These are phyloP conservation scores for Mesoclemmys tuberculata DNA, from an alignment of 2,113 vertebrate genomes.

Conservation along the genomic window DNA sequence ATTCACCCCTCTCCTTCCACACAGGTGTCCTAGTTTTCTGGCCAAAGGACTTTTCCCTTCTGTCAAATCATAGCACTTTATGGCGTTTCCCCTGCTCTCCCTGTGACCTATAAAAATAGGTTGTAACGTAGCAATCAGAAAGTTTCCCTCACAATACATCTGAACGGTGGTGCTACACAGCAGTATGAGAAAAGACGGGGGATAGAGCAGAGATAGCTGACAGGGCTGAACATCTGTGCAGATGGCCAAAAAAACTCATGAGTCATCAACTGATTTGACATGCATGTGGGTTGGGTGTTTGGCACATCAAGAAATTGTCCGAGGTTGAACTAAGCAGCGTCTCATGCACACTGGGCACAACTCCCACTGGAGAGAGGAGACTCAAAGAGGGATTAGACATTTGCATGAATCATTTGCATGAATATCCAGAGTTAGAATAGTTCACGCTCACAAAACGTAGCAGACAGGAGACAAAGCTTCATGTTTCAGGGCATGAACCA, in stretches of 20 bases:
- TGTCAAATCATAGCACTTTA: not conserved
- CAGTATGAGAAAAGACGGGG: not conserved
- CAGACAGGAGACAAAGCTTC: not conserved
- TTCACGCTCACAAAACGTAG: not conserved
- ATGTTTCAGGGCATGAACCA: not conserved
- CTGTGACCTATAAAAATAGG: not conserved
- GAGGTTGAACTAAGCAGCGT: not conserved
- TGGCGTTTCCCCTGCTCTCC: fast-evolving
- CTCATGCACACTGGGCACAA: not conserved
- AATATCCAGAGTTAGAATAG: not conserved
- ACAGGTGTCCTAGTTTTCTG: not conserved
- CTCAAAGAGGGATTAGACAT: not conserved
- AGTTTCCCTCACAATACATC: not conserved
- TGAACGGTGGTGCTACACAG: not conserved
- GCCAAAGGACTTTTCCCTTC: not conserved
- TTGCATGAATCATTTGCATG: not conserved
- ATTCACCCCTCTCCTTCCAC: not conserved
- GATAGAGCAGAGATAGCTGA: not conserved
- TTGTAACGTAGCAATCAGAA: not conserved
- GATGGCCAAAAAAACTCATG: not conserved
- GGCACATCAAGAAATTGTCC: not conserved
- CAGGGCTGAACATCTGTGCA: not conserved
- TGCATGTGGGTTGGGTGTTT: not conserved
- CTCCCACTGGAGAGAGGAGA: not conserved
- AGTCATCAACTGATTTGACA: not conserved